Base-by-base conservation (phyloP, 2,797 vertebrate genomes). In the Premnoplex brunnescens region DNA sequence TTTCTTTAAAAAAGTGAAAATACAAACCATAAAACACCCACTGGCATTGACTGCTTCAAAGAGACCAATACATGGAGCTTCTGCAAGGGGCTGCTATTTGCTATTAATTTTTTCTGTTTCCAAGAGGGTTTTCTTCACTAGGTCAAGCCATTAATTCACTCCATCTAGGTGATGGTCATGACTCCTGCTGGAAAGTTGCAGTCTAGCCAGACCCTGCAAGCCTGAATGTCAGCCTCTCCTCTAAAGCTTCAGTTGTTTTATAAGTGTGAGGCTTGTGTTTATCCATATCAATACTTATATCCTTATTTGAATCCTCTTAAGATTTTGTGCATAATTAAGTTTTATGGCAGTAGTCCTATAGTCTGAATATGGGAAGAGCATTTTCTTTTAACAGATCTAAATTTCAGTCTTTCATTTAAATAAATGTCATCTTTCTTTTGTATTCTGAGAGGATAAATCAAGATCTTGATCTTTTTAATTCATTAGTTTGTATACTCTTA, bases 401-500 rank as follows among this genome's bases (percentile, higher is more conserved):
- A 56, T 92, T 87, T 89, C 48, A 55, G 19, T 51, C 72, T 82
- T 84, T 62, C 10, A 41, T 69, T 82, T 82, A 69, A 68, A 89
- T 78, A 85, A 85, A 64, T 44, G 49, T 55, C 26, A 39, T 62
- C 39, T 66, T 58, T 26, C 54, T 85, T 75, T 64, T 83, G 46
- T 78, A 4, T 92, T 77, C 48, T 8, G 39, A 59, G 66, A 69
- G 43, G 20, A 55, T 77, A 69, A 87, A 82, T 87, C 37, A 89
- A 79, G 78, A 56, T 82, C 41, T n/a, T 59, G 46, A 85, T 87
- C 56, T 91, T 86, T 80, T 43, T 54, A 20, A 22, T 93, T 92
- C 17, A 18, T 85, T 82, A 71, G 28, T 52, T 41, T 77, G 32
- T 91, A 21, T 63, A 15, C 27, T 81, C 21, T 88, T 95, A 59